Conservation (phyloP, 1,140 invertebrate genomes). For the Gyrodactylus bullatarudis region DNA sequence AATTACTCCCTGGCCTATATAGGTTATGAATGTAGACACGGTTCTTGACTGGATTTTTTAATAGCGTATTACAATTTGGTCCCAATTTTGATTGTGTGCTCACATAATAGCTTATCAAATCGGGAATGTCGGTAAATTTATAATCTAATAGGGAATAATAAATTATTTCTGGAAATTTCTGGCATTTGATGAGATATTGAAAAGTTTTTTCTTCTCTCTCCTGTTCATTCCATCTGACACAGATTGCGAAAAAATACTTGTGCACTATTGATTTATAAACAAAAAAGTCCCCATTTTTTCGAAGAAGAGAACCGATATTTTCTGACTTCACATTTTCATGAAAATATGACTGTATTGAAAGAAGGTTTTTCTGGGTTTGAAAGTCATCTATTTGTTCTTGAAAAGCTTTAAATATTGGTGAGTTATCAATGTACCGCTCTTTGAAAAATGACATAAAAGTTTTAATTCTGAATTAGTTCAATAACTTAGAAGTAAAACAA, state of each 20-base stretch:
- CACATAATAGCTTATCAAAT: too few relatives aligned
- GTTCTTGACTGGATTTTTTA: too few relatives aligned
- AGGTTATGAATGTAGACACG: too few relatives aligned
- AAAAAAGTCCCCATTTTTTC: background rate
- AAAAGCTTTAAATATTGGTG: background rate
- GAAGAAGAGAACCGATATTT: background rate
- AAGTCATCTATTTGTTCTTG: background rate
- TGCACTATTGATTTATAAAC: background rate
- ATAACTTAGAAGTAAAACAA: background rate
- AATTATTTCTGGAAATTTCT: too few relatives aligned
- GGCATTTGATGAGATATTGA: too few relatives aligned
- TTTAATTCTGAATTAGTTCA: background rate
- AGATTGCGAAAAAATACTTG: background rate
- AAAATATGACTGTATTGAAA: background rate
- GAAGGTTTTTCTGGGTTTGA: background rate
- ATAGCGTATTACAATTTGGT: too few relatives aligned
- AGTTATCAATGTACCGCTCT: background rate
- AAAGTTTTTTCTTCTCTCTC: too few relatives aligned
- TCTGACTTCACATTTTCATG: background rate
- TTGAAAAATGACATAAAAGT: too few relatives aligned
- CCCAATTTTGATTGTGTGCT: too few relatives aligned
- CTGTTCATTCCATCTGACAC: background rate
- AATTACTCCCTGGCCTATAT: too few relatives aligned
- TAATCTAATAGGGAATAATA: too few relatives aligned
- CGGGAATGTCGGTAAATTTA: too few relatives aligned